Evolutionary conservation across 2,888 invertebrate species (phyloP).

Genomic region (Meganola albula): DNA sequence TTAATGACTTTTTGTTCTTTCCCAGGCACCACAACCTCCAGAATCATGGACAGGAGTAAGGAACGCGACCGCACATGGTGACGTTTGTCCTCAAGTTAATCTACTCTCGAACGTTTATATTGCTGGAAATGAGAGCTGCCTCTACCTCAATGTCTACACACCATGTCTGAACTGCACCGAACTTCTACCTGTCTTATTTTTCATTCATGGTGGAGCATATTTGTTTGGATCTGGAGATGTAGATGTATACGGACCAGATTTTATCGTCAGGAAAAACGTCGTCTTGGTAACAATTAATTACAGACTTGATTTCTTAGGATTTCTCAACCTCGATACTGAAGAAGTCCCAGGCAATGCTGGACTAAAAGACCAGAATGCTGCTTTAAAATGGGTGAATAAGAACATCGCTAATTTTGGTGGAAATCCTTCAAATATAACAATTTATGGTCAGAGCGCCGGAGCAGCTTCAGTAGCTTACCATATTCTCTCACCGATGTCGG

Average conservation of each 20-base stretch:
- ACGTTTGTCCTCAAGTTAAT: slow-evolving; percentile 18
- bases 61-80: slow-evolving; percentile 16
- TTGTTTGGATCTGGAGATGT: slow-evolving; percentile 10
- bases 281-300: slow-evolving; percentile 59
- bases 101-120: background rate
- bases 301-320: slow-evolving; percentile 63
- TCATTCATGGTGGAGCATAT: slow-evolving; percentile 11
- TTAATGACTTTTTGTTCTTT: no score
- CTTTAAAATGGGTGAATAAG: slow-evolving; percentile 25
- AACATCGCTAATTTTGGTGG: slow-evolving; percentile 29
- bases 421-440: slow-evolving; percentile 27
- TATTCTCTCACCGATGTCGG: slow-evolving; percentile 35
- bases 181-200: slow-evolving; percentile 15
- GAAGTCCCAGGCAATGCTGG: slow-evolving; percentile 76
- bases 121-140: slow-evolving; percentile 17
- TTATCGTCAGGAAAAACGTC: slow-evolving; percentile 15
- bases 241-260: slow-evolving; percentile 19
- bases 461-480: slow-evolving; percentile 19
- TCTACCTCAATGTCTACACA: slow-evolving; percentile 18
- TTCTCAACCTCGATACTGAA: slow-evolving; percentile 60
- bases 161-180: slow-evolving; percentile 4
- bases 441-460: slow-evolving; percentile 30
- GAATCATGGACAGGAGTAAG: slow-evolving; percentile 22
- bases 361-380: slow-evolving; percentile 43
- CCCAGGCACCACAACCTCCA: slow-evolving; percentile 28